These are phyloP conservation scores for Neolamprologus devosi DNA, from an alignment of 2,113 vertebrate genomes.

Conservation along the genomic window DNA sequence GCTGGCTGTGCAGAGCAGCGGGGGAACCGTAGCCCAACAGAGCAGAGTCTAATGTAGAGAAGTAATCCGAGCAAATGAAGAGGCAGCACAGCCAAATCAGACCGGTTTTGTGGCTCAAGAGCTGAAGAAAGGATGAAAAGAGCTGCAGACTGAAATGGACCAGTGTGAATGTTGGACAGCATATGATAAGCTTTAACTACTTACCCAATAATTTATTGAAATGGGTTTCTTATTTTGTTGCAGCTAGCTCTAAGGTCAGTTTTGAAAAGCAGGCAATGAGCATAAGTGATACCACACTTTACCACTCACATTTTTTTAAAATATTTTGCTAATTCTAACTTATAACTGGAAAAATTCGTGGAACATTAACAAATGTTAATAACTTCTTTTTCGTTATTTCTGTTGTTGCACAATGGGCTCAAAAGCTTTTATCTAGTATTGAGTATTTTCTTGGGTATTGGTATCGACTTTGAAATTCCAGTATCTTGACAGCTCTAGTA, in stretches of 20 bases:
- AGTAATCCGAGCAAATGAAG: not conserved
- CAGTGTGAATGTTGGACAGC: not conserved
- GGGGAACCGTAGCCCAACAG: not conserved
- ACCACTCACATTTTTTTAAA: fast-evolving
- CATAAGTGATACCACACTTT: not conserved
- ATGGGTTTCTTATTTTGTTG: not conserved
- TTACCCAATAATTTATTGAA: not conserved
- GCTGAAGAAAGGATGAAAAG: not conserved
- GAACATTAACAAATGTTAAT: not conserved
- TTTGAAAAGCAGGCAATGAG: not conserved
- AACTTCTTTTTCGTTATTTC: not conserved
- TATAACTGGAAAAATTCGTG: not conserved
- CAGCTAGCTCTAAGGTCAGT: not conserved
- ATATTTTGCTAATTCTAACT: not conserved
- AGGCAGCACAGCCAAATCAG: not conserved
- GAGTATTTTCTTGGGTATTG: not conserved
- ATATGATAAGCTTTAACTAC: not conserved
- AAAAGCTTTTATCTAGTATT: not conserved
- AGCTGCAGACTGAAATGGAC: not conserved
- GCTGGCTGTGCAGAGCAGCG: not conserved
- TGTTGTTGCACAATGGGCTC: not conserved
- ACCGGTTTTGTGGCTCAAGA: not conserved
- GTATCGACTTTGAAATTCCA: not conserved
- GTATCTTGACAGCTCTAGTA: not conserved
- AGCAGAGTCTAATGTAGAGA: not conserved